Conservation (phyloP, 2,113 vertebrate species). For the Rhipidura dahli region DNA sequence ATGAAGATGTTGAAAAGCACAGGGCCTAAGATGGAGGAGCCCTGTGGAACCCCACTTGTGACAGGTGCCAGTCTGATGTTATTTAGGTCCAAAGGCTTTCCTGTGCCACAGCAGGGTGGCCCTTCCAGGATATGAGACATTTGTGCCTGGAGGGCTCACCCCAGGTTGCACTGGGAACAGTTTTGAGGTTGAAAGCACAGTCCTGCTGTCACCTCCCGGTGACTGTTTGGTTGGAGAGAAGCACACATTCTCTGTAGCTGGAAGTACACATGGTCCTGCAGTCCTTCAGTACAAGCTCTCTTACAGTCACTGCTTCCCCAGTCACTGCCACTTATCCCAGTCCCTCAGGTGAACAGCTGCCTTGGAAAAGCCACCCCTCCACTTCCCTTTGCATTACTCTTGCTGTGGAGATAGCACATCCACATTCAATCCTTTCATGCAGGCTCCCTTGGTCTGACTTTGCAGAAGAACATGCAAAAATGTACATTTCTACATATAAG, state of each 20-base stretch:
- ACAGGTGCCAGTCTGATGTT: background rate
- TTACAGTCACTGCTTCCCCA: background rate
- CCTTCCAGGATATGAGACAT: background rate
- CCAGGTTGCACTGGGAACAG: background rate
- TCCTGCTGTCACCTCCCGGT: background rate
- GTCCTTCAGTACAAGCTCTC: background rate
- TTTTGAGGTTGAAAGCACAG: background rate
- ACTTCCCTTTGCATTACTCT: background rate
- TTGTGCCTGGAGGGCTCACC: background rate
- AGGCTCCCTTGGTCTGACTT: background rate
- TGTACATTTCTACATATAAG: background rate
- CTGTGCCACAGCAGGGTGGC: background rate
- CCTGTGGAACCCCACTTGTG: background rate
- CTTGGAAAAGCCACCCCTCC: background rate
- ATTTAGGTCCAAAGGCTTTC: background rate
- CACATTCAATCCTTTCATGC: background rate
- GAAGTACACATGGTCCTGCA: background rate
- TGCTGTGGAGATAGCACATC: background rate
- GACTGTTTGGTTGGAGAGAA: background rate
- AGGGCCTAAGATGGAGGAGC: background rate
- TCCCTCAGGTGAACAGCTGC: background rate
- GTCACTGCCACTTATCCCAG: background rate
- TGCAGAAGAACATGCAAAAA: background rate
- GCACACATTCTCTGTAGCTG: background rate
- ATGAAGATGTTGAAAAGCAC: background rate